These are phyloP conservation scores for Eledona agricola DNA, from an alignment of 2,888 invertebrate genomes.

Conservation along the genomic window DNA sequence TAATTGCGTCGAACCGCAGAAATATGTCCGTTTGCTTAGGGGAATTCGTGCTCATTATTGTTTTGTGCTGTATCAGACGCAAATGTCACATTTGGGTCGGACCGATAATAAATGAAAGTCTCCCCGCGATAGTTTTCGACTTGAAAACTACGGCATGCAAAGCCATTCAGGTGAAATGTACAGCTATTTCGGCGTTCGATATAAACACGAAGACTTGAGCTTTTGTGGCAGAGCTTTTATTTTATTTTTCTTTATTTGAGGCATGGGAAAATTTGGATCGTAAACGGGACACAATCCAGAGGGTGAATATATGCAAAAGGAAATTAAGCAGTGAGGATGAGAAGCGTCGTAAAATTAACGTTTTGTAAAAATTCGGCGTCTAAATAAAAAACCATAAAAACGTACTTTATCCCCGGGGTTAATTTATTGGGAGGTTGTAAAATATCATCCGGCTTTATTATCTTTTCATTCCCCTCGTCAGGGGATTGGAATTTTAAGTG, in stretches of 20 bases:
- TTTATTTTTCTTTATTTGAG: too few relatives aligned
- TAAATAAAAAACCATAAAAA: conserved; percentile 26
- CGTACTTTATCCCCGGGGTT: conserved; percentile 11
- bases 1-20: conserved; percentile 31
- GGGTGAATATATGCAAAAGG: conserved; percentile 12
- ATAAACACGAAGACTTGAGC: background rate
- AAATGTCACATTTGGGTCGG: conserved; percentile 26
- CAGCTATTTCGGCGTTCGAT: background rate
- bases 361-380: conserved; percentile 26
- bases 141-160: conserved; percentile 15
- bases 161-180: conserved; percentile 13
- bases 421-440: conserved; percentile 18
- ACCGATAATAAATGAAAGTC: conserved; percentile 20
- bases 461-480: conserved; percentile 2
- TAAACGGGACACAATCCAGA: conserved; percentile 6
- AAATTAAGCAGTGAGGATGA: conserved; percentile 17
- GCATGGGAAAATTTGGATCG: conserved; percentile 11
- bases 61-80: conserved; percentile 22
- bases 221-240: too few relatives aligned
- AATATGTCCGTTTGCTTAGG: conserved; percentile 27
- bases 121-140: conserved; percentile 18
- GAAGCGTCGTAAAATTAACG: conserved; percentile 18
- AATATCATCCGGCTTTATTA: conserved; percentile 23
- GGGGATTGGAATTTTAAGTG: conserved; percentile 6
- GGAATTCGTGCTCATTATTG: conserved; percentile 32